Percentiles rank a stretch among this genome's conserved stretches.
Evolutionary conservation across 1,140 invertebrate species (phyloP).

Genomic region (Scaptomyza hsui): DNA sequence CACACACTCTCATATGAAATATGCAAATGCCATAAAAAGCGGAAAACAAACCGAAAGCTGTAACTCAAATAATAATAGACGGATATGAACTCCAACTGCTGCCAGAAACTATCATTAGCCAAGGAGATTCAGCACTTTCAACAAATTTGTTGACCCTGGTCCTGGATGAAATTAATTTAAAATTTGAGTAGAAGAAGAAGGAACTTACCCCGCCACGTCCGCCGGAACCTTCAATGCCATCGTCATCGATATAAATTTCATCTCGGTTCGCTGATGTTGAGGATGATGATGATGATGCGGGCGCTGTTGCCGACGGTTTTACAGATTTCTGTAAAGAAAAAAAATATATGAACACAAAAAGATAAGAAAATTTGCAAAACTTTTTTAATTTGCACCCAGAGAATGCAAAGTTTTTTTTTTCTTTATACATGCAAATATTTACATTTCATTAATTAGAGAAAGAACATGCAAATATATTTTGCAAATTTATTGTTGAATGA

Average conservation of each 20-base stretch:
- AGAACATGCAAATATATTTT: constrained; percentile 6
- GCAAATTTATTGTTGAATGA: constrained; percentile 5
- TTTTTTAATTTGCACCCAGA: constrained; percentile 64
- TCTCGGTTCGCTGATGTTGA: constrained; percentile 58
- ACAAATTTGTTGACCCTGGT: not conserved
- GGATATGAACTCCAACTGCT: constrained; percentile 1
- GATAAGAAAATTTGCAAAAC: constrained; percentile 32
- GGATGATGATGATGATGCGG: constrained; percentile 42
- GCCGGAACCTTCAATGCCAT: constrained; percentile 85
- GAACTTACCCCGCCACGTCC: constrained; percentile 84
- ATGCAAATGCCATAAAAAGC: constrained; percentile 41
- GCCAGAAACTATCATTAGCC: not conserved
- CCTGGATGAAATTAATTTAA: constrained; percentile 6
- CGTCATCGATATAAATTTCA: constrained; percentile 85
- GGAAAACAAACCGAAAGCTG: constrained; percentile 17
- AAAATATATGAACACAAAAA: constrained; percentile 17
- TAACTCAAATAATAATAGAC: constrained; percentile 11
- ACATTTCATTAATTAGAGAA: constrained; percentile 69
- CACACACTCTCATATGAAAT: constrained; percentile 31
- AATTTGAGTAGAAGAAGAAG: constrained; percentile 1
- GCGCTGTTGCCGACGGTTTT: constrained; percentile 58
- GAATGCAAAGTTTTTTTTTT: constrained; percentile 42
- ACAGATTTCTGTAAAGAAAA: constrained; percentile 75
- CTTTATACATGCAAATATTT: constrained; percentile 68
- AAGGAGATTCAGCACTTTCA: not conserved